Percentiles rank a stretch among this genome's conserved stretches.
Evolutionary conservation across 2,797 vertebrate genomes (phyloP).

Genomic region (Enteromius radiatus): DNA sequence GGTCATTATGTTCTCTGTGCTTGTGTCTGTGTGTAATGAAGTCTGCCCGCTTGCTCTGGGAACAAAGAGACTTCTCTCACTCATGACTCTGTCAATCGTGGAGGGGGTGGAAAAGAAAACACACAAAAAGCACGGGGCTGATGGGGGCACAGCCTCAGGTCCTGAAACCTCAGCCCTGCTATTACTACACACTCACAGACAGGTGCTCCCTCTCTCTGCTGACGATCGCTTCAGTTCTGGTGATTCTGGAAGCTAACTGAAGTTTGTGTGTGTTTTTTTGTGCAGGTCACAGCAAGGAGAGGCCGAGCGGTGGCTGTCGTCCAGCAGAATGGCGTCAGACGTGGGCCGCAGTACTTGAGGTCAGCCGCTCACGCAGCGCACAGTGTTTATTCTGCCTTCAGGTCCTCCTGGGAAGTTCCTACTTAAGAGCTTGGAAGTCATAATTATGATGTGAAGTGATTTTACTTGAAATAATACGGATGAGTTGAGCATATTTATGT

Average conservation of each 20-base stretch:
- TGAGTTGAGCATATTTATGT: not conserved
- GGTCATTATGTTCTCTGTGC: not conserved
- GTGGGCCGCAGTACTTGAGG: conserved; percentile 39
- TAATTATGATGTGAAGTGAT: conserved; percentile 3
- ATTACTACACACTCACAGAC: conserved; percentile 34
- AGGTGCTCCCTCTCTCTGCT: conserved; percentile 21
- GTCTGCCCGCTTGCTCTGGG: conserved; percentile 4
- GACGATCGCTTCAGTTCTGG: conserved; percentile 13
- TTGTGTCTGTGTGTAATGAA: conserved; percentile 18
- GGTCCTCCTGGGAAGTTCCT: conserved; percentile 22
- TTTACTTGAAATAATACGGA: not conserved
- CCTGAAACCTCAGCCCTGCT: conserved; percentile 48
- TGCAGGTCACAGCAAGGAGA: conserved; percentile 43
- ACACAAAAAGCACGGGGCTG: conserved; percentile 15
- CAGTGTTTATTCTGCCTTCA: conserved; percentile 17
- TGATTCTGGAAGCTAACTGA: conserved; percentile 22
- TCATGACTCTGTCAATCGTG: conserved; percentile 1
- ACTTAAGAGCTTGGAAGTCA: not conserved
- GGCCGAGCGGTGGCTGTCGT: not conserved
- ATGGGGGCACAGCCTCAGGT: conserved; percentile 46
- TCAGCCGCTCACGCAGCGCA: conserved; percentile 27
- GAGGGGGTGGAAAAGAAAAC: conserved; percentile 40
- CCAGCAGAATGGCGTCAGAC: conserved; percentile 8
- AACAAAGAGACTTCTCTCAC: conserved; percentile 44
- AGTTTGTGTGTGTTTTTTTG: conserved; percentile 46